Percentiles rank a stretch among this genome's conserved stretches.
These are phyloP conservation scores for Sterrhoptilus dennistouni DNA, from an alignment of 2,113 vertebrate species.

Conservation along the genomic window DNA sequence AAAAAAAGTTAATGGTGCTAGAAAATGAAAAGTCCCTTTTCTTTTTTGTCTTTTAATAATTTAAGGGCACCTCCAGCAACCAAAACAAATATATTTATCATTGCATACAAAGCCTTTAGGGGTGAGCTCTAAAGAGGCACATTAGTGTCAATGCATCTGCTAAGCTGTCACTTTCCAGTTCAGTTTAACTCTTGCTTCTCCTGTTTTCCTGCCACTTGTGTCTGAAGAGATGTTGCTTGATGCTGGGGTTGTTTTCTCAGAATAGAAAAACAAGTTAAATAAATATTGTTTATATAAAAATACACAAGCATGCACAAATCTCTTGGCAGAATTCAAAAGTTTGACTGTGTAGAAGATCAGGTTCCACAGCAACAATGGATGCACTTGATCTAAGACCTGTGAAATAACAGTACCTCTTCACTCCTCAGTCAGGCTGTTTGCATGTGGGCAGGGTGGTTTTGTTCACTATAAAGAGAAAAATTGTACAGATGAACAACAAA, in stretches of 20 bases:
- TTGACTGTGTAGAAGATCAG: not conserved
- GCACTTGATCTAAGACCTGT: not conserved
- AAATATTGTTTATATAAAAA: not conserved
- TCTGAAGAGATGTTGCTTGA: not conserved
- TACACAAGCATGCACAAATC: not conserved
- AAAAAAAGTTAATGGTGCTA: constrained; percentile 26
- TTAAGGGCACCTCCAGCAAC: constrained; percentile 52
- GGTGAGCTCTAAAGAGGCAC: constrained; percentile 9
- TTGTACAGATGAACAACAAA: not conserved
- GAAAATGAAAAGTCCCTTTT: constrained; percentile 41
- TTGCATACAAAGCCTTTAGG: constrained; percentile 47
- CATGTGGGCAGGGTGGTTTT: not conserved
- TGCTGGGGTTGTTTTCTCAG: not conserved
- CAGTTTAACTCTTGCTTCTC: constrained; percentile 34
- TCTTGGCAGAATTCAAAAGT: not conserved
- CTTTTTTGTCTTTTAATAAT: constrained; percentile 64
- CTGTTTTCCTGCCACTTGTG: not conserved
- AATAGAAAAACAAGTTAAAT: not conserved
- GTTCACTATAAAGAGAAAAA: not conserved
- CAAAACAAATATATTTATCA: constrained; percentile 69
- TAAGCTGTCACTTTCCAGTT: constrained; percentile 10
- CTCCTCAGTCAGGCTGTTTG: not conserved
- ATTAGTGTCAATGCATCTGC: constrained; percentile 53
- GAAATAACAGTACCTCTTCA: not conserved
- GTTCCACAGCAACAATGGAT: not conserved